Evolutionary conservation across 2,113 vertebrate species (phyloP).

Genomic region (Hirundichthys speculiger): DNA sequence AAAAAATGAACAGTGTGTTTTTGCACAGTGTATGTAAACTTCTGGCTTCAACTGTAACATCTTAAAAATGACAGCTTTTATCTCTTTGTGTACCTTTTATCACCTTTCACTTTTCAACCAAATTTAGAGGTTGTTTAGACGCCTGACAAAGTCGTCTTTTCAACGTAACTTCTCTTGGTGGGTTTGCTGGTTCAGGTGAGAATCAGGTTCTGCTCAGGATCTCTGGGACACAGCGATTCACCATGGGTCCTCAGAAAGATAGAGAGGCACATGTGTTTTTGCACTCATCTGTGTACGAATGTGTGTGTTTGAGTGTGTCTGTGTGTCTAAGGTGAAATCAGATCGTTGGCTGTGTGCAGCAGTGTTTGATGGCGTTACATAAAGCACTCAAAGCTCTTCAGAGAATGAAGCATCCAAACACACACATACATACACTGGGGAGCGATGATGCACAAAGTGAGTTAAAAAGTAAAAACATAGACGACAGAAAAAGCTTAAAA

Average conservation of each 20-base stretch:
- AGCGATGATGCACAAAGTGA: constrained; percentile 50
- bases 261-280: neutral
- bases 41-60: no score
- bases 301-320: neutral
- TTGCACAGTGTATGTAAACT: no score
- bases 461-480: constrained; percentile 17
- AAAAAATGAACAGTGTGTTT: no score
- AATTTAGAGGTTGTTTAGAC: no score
- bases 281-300: no score
- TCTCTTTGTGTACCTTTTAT: no score
- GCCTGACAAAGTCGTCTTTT: no score
- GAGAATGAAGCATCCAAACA: constrained; percentile 12
- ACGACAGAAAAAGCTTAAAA: constrained; percentile 32
- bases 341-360: neutral
- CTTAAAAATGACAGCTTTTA: no score
- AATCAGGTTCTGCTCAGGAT: neutral
- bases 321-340: neutral
- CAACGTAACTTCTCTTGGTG: no score
- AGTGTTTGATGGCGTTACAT: constrained; percentile 4
- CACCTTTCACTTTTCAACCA: no score
- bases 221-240: neutral
- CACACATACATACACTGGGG: neutral
- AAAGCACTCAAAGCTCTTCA: constrained; percentile 26
- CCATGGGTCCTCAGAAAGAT: neutral
- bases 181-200: neutral